phyloP scores from a whole-genome alignment of 2,888 invertebrate genomes.

The Alviniconcha strummeri region DNA sequence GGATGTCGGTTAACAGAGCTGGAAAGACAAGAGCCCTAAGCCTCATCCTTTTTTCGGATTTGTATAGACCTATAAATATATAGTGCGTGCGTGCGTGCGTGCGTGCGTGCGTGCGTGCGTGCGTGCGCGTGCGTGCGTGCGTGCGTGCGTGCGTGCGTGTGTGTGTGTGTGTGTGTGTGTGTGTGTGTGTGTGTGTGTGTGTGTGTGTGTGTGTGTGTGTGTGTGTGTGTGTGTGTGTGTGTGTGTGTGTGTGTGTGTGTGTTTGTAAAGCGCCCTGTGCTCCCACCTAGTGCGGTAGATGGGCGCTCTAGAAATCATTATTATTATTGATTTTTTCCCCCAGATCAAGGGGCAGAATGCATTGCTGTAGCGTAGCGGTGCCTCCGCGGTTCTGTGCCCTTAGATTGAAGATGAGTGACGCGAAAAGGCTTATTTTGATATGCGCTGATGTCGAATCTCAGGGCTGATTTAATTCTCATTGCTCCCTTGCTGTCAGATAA shows the following conservation, averaged over 20 bases:
- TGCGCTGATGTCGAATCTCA: too few relatives aligned
- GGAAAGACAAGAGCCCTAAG: neutral
- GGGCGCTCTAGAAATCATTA: neutral
- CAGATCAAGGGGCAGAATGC: neutral
- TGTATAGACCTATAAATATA: too few relatives aligned
- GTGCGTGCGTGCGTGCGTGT: neutral
- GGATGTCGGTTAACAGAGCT: neutral
- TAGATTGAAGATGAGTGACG: too few relatives aligned
- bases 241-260: neutral
- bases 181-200: neutral
- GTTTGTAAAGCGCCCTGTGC: neutral
- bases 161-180: neutral
- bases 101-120: too few relatives aligned
- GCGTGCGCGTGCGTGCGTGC: too few relatives aligned
- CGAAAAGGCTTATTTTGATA: too few relatives aligned
- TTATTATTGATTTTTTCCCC: neutral
- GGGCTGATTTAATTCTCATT: neutral
- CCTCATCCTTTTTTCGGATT: too few relatives aligned
- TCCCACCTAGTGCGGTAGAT: too few relatives aligned
- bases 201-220: neutral
- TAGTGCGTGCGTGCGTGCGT: too few relatives aligned
- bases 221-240: neutral
- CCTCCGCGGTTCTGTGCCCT: too few relatives aligned
- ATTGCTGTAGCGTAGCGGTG: too few relatives aligned
- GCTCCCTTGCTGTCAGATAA: neutral